Base-by-base conservation (phyloP, 2,113 vertebrate genomes). In the Dasypus novemcinctus region DNA sequence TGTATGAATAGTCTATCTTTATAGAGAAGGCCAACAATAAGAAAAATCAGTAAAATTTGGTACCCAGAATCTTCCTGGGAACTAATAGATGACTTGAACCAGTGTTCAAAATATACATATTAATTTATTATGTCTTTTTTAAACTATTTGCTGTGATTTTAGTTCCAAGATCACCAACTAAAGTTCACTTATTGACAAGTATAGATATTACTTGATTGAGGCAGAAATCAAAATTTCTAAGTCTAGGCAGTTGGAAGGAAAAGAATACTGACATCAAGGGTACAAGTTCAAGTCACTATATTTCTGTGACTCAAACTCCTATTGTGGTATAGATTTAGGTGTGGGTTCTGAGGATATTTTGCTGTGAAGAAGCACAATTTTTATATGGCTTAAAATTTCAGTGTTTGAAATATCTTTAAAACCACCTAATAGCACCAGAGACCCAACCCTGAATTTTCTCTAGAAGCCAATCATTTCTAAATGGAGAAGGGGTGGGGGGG, bases 141-240 rank as follows among this genome's bases (percentile, higher is more conserved):
- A 89, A 86, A 79, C 63, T 38, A 29, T 79, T 46, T 79, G n/a
- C n/a, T n/a, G 18, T 83, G 13, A 25, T 88, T 90, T 94, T 91
- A 57, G 59, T 79, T 83, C 29, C 57, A 80, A 61, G 43, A 72
- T 5, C 84, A 7, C 3, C 87, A 85, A 71, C 49, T 91, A 85
- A 93, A 92, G 59, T 54, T 69, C 31, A 52, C 54, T 80, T 87
- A 4, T 59, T 12, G 90, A 71, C 7, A 76, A 90, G 84, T 29
- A 31, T 0, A 59, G 12, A 20, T 69, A 64, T 27, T 59, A 87
- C 15, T 85, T 87, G 18, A 88, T 25, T 94, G 59, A 75, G 27
- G 59, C 13, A 85, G 63, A 94, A 91, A 87, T 66, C 21, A 86
- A 89, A 81, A 66, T 59, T 59, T 95, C 41, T 57, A 88, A 13